A percentile compares a stretch with the other conserved stretches of the same genome.
Evolutionary conservation across 2,888 invertebrate species (phyloP).

Genomic region (Thereva unica): DNA sequence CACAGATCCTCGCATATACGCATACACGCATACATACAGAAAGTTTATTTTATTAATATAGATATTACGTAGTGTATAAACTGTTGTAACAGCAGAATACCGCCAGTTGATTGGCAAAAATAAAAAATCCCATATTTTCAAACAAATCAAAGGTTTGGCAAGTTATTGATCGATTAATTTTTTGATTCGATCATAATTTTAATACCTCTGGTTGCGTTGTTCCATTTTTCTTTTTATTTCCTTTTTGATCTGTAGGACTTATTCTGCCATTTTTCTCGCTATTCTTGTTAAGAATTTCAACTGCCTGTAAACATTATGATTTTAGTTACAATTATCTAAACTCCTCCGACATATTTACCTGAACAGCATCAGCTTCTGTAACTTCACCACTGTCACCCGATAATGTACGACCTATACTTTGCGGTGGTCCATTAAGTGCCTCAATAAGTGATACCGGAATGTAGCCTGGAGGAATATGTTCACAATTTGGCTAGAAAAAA

Average conservation of each 20-base stretch:
- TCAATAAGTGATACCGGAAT: slow-evolving; percentile 93
- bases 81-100: not conserved
- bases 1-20: too few species aligned
- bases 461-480: slow-evolving; percentile 85
- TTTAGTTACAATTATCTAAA: not conserved
- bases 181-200: not conserved
- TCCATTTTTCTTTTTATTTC: slow-evolving; percentile 52
- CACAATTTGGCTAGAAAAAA: slow-evolving; percentile 48
- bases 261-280: slow-evolving; percentile 51
- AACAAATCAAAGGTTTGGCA: slow-evolving; percentile 17
- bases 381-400: slow-evolving; percentile 61
- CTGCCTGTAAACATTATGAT: slow-evolving; percentile 36
- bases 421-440: slow-evolving; percentile 88
- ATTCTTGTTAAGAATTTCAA: slow-evolving; percentile 48
- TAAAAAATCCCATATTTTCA: not conserved
- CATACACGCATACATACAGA: too few species aligned
- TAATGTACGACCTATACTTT: slow-evolving; percentile 49
- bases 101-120: not conserved
- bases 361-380: slow-evolving; percentile 65
- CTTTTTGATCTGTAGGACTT: slow-evolving; percentile 51
- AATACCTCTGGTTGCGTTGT: slow-evolving; percentile 44
- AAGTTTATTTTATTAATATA: too few species aligned
- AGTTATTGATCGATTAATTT: not conserved
- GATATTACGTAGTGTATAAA: not conserved
- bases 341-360: slow-evolving; percentile 51